These are phyloP conservation scores for Urocitellus parryii DNA, from an alignment of 2,113 vertebrate genomes.

Conservation along the genomic window DNA sequence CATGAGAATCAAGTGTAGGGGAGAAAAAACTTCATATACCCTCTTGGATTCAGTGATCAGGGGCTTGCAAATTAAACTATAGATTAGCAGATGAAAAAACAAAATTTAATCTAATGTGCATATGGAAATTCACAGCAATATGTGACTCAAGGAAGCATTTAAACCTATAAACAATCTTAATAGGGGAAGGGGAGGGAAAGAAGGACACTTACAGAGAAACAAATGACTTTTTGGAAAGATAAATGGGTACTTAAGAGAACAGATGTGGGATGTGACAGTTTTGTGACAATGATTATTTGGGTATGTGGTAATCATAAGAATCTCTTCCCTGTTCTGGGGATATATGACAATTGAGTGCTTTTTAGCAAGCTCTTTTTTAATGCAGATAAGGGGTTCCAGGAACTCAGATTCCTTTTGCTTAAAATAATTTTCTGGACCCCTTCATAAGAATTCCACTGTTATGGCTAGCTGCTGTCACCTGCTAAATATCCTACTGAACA, in stretches of 20 bases:
- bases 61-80: not conserved
- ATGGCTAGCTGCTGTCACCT: not conserved
- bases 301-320: not conserved
- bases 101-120: not conserved
- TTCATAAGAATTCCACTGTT: not conserved
- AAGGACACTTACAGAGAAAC: not conserved
- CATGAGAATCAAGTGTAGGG: too few species aligned
- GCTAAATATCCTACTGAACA: not conserved
- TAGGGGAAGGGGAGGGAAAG: not conserved
- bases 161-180: not conserved
- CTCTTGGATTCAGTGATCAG: too few species aligned
- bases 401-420: not conserved
- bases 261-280: not conserved
- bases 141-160: not conserved
- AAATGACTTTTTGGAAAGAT: not conserved
- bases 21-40: not conserved
- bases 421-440: not conserved
- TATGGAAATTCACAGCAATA: not conserved
- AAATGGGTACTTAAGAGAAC: not conserved
- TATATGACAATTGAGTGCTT: not conserved
- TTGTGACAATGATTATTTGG: not conserved
- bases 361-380: not conserved
- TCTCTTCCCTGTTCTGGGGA: not conserved
- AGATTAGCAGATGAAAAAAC: not conserved
- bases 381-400: not conserved